Evolutionary conservation across 2,113 vertebrate genomes (phyloP).

Genomic region (Myxocyprinus asiaticus): DNA sequence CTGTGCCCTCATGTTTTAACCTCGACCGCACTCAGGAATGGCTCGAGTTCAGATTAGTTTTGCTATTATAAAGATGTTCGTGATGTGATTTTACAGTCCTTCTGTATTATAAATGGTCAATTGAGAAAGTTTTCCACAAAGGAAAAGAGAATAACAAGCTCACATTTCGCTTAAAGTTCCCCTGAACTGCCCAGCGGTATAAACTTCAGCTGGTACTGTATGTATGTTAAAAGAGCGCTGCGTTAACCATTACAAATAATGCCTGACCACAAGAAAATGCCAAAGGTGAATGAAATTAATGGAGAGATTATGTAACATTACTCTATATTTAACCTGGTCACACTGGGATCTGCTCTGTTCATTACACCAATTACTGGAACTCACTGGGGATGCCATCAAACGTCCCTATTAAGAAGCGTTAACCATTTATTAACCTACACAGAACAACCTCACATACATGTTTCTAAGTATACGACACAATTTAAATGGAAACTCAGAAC

Average conservation of each 20-base stretch:
- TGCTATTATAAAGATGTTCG: too few relatives aligned
- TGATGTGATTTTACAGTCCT: too few relatives aligned
- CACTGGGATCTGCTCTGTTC: conserved; percentile 47
- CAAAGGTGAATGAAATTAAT: neutral
- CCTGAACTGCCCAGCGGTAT: too few relatives aligned
- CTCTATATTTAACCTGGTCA: conserved; percentile 43
- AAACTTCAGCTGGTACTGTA: too few relatives aligned
- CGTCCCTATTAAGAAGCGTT: conserved; percentile 16
- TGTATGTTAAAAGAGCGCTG: neutral
- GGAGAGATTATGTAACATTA: conserved; percentile 5
- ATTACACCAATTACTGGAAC: conserved; percentile 52
- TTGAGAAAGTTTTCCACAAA: neutral
- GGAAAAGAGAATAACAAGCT: neutral
- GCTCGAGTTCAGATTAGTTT: too few relatives aligned
- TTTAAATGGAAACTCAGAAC: neutral
- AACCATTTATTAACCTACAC: conserved; percentile 10
- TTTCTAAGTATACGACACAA: neutral
- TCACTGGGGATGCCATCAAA: conserved; percentile 16
- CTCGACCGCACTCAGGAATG: neutral
- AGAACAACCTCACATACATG: neutral
- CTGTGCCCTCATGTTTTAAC: conserved; percentile 46
- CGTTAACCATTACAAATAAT: too few relatives aligned
- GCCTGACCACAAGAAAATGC: too few relatives aligned
- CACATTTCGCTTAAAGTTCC: neutral
- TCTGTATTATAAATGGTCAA: neutral